Evolutionary conservation across 1,140 invertebrate genomes (phyloP).

Genomic region (Ruditapes philippinarum): DNA sequence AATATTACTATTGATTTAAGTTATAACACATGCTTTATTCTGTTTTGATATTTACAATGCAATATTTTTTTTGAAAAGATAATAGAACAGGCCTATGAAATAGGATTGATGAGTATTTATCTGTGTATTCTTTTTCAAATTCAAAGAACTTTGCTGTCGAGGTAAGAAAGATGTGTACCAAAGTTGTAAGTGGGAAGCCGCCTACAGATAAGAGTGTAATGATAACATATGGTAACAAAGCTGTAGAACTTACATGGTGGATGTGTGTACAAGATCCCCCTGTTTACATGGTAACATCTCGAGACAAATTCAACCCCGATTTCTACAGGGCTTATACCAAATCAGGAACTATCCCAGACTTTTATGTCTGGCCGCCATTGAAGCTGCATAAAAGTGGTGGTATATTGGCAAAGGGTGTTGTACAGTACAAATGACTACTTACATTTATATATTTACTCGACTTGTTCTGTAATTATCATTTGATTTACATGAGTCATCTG

Average conservation of each 20-base stretch:
- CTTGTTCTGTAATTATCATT: no score
- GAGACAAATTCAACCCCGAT: not conserved
- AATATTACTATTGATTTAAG: no score
- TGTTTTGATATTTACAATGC: no score
- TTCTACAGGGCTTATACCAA: conserved; percentile 37
- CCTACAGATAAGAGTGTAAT: not conserved
- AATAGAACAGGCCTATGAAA: no score
- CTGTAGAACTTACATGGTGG: conserved; percentile 43
- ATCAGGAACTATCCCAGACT: conserved; percentile 21
- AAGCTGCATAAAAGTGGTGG: conserved; percentile 8
- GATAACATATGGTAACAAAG: not conserved
- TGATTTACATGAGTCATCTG: no score
- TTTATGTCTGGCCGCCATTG: conserved; percentile 42
- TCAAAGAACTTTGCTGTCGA: no score
- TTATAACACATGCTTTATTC: no score
- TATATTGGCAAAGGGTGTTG: conserved; percentile 22
- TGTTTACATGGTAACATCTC: conserved; percentile 4
- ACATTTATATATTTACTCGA: no score
- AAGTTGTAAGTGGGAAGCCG: not conserved
- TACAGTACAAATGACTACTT: conserved; percentile 11
- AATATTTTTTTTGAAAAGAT: no score
- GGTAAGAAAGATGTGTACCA: no score
- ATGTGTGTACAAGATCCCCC: conserved; percentile 59
- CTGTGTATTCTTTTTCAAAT: no score
- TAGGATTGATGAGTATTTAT: no score